These are phyloP conservation scores for Meghimatium bilineatum DNA, from an alignment of 2,888 invertebrate species.

Conservation along the genomic window DNA sequence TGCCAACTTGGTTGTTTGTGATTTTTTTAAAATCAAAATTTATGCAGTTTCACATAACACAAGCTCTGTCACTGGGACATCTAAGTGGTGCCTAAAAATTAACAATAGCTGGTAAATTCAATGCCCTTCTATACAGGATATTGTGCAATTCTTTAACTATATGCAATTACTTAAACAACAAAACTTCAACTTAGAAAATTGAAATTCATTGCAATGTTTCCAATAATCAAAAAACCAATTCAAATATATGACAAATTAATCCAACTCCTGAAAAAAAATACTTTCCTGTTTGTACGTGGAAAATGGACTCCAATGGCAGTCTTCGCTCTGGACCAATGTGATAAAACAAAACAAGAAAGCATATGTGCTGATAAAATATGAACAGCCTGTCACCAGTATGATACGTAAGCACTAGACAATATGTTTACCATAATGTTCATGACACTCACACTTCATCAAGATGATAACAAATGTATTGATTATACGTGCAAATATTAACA, in stretches of 20 bases:
- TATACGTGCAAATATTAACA: too few relatives aligned
- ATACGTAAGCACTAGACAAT: background rate
- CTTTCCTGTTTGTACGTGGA: slow-evolving; percentile 25
- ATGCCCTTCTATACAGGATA: too few relatives aligned
- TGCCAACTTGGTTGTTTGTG: too few relatives aligned
- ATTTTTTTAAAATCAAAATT: too few relatives aligned
- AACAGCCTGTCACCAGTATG: background rate
- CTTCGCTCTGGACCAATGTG: slow-evolving; percentile 2
- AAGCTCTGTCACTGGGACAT: too few relatives aligned
- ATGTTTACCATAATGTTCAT: background rate
- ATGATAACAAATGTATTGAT: too few relatives aligned
- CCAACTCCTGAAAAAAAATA: background rate
- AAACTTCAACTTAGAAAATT: background rate
- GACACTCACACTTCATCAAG: too few relatives aligned
- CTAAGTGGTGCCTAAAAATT: too few relatives aligned
- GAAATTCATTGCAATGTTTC: background rate
- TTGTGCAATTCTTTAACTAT: too few relatives aligned
- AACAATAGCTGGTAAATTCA: too few relatives aligned
- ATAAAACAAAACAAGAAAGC: background rate
- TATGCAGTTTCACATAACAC: too few relatives aligned
- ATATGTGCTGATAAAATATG: background rate
- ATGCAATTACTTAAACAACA: too few relatives aligned
- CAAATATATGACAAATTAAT: background rate
- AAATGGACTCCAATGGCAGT: background rate
- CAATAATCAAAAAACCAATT: background rate